Base-by-base conservation (phyloP, 1,140 invertebrate genomes). In the Ctenoplectra terminalis region DNA sequence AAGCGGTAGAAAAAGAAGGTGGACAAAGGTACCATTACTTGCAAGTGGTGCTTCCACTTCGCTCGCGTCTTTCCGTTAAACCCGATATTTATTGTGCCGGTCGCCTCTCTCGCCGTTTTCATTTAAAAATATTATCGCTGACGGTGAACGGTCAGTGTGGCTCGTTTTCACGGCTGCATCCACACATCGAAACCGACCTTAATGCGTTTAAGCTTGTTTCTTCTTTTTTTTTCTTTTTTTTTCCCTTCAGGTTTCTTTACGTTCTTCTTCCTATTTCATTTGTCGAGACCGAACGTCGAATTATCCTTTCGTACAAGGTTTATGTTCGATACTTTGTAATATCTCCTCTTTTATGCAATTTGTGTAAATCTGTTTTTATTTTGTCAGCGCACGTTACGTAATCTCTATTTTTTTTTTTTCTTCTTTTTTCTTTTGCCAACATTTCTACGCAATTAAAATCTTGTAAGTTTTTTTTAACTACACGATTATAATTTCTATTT, bases 111-210 rank as follows among this genome's bases (percentile, higher is more conserved):
- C n/a, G 61, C 34, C 60, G 70, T 71, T 91, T 90, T 88, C 87
- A 90, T 90, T 90, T 90, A 90, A 89, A 85, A 90, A 87, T 91
- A 90, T 90, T 90, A 90, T 88, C 89, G 86, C 89, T 89, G 88
- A 90, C 87, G 78, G 76, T 64, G 78, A 69, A 66, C 37, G 64
- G 76, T 70, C 81, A 69, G 74, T 17, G 34, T 29, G 31, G 85
- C 85, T 82, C 88, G 78, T 85, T 82, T 83, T 77, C 82, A 69
- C 87, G 64, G 79, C 56, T 70, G 73, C 70, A 63, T 70, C 73
- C 76, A 72, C 72, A 37, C 56, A 29, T 73, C 46, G 56, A 61
- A 40, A 72, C 56, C n/a, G 20, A 15, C 46, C 20, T 43, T 43
- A 50, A 74, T 23, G 20, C 4, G 15, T 64, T 26, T 17, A n/a